Evolutionary conservation across 2,113 vertebrate genomes (phyloP).

Genomic region (Tricholaema leucomelas): DNA sequence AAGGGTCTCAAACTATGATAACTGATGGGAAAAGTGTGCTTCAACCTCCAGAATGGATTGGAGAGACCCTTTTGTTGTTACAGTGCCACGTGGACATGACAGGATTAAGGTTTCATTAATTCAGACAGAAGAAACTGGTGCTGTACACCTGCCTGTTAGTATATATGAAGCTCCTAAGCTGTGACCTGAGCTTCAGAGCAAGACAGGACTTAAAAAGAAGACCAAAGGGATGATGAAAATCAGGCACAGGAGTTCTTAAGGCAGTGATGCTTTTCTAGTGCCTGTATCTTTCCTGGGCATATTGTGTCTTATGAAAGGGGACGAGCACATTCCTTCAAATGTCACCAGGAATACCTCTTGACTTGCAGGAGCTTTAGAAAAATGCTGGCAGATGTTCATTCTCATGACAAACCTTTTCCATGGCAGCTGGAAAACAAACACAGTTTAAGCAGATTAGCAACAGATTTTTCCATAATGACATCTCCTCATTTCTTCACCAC

Average conservation of each 20-base stretch:
- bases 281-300: not conserved
- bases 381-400: constrained; percentile 17
- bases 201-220: not conserved
- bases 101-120: not conserved
- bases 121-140: not conserved
- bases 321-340: not conserved
- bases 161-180: not conserved
- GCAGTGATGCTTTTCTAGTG: not conserved
- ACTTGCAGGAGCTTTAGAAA: constrained; percentile 27
- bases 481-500: not conserved
- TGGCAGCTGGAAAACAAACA: constrained; percentile 28
- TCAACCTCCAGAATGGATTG: not conserved
- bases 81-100: not conserved
- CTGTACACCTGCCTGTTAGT: not conserved
- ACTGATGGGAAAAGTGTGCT: not conserved
- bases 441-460: not conserved
- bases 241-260: not conserved
- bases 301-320: not conserved
- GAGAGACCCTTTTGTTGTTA: not conserved
- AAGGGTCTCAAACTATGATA: not conserved
- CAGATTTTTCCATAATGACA: not conserved
- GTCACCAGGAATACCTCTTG: not conserved
- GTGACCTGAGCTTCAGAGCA: not conserved
- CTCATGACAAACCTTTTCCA: not conserved
- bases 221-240: not conserved